Evolutionary conservation across 2,888 invertebrate genomes (phyloP), one percentile per base, ranked within the genome.

Genomic region (Melipona bicolor): DNA sequence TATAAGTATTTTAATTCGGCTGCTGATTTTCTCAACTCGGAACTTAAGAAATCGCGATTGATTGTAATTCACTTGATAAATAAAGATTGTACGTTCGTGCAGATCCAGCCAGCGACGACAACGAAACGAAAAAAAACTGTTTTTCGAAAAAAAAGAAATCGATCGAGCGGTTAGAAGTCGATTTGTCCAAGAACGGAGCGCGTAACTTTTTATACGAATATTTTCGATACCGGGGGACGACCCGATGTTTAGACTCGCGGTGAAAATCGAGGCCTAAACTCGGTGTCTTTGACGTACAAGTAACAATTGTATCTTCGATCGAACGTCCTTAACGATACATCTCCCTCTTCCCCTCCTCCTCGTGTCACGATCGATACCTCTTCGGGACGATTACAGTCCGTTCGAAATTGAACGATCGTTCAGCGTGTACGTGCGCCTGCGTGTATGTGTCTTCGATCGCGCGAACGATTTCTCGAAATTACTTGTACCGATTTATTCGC

Each of bases 181-280:
- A 65, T 59, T 65, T 62, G 62, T 78, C 69, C 70, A 54, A 32
- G 52, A 74, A 67, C 19, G 36, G 43, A 36, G 32, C 78, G 74
- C 73, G 83, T 79, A 79, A 88, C 83, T 79, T 89, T 89, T 89
- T 83, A 84, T 89, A 86, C 72, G 49, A 70, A 88, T 56, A 36
- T 80, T 83, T 83, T 83, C 64, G 76, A 61, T 24, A 27, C 36
- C 36, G 43, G 21, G 52, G 36, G 49, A 70, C 68, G 80, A 85
- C 86, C 73, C 27, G 1, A 77, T 65, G 65, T 71, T 89, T 87
- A 87, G 79, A 74, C 77, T 59, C 72, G 15, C 36, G 36, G 59
- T 50, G 61, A 49, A 49, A 75, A 65, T 79, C 75, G 78, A 82
- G 85, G 81, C 85, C 85, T 78, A 85, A 81, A 65, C 71, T 81